These are phyloP conservation scores for Glandiceps talaboti DNA, from an alignment of 53 echinoderm and acorn worm genomes.

Conservation along the genomic window DNA sequence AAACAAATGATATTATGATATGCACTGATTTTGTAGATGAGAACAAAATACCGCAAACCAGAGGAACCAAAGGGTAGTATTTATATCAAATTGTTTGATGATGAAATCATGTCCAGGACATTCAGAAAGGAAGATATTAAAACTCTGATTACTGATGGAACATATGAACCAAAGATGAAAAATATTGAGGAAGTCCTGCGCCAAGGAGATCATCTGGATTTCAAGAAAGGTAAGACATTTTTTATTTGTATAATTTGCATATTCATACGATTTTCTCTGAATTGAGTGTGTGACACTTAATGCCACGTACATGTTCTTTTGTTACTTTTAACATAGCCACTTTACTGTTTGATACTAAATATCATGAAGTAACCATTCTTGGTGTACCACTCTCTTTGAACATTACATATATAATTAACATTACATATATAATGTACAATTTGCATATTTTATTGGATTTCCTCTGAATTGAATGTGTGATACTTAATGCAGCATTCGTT, in stretches of 20 bases:
- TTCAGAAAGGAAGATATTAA: slow-evolving; percentile 34
- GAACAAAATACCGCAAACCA: slow-evolving; percentile 13
- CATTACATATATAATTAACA: too few relatives aligned
- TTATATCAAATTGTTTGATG: slow-evolving; percentile 21
- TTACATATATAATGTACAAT: too few relatives aligned
- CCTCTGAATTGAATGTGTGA: too few relatives aligned
- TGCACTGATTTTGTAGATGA: too few relatives aligned
- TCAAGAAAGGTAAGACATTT: slow-evolving; percentile 32
- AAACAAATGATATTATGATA: too few relatives aligned
- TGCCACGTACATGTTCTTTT: too few relatives aligned
- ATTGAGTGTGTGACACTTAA: too few relatives aligned
- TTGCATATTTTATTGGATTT: too few relatives aligned
- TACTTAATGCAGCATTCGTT: too few relatives aligned
- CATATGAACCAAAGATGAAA: slow-evolving; percentile 26
- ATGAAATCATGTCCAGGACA: slow-evolving; percentile 17
- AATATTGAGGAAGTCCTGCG: slow-evolving; percentile 28
- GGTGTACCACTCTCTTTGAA: slow-evolving; percentile 43
- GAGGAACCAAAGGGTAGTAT: slow-evolving; percentile 13
- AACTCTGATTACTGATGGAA: slow-evolving; percentile 37
- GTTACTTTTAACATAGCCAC: too few relatives aligned
- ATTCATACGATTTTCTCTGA: too few relatives aligned
- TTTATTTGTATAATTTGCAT: too few relatives aligned
- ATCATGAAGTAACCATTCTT: slow-evolving; percentile 34
- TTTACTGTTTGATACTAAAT: slow-evolving; percentile 27
- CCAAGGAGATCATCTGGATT: slow-evolving; percentile 25